Conservation (phyloP, 2,888 invertebrate genomes). For the Meganola albula region DNA sequence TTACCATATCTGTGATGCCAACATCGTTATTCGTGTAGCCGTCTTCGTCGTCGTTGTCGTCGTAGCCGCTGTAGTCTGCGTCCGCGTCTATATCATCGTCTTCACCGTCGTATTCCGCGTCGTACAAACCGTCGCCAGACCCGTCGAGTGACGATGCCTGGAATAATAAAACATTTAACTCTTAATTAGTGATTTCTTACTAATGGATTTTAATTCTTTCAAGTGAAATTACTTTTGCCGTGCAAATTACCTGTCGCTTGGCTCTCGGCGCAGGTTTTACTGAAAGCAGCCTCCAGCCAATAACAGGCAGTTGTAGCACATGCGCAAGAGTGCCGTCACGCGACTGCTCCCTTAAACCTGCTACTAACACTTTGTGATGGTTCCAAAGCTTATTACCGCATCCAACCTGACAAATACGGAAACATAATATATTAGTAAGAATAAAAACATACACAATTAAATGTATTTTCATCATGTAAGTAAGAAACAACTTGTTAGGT, state of each 20-base stretch:
- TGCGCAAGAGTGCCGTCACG: conserved; percentile 84
- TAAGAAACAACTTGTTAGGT: no score
- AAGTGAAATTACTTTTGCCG: no score
- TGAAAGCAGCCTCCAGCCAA: conserved; percentile 82
- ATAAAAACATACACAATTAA: no score
- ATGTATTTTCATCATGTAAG: no score
- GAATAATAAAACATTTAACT: not conserved
- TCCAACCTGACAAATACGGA: conserved; percentile 79
- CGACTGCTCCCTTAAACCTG: conserved; percentile 82
- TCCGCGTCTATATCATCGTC: conserved; percentile 50
- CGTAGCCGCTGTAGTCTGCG: conserved; percentile 59
- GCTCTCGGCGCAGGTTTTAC: conserved; percentile 48
- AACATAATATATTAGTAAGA: no score
- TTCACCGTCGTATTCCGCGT: conserved; percentile 62
- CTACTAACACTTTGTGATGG: conserved; percentile 81
- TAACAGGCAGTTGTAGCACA: conserved; percentile 81
- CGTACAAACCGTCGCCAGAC: conserved; percentile 54
- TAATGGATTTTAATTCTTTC: no score
- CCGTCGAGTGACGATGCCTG: conserved; percentile 48
- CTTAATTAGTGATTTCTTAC: no score
- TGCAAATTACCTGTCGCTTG: conserved; percentile 62
- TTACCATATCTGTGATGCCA: conserved; percentile 48
- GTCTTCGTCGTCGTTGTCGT: conserved; percentile 48
- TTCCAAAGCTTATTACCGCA: conserved; percentile 84
- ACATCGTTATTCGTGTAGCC: conserved; percentile 45